Evolutionary conservation across 2,797 vertebrate genomes (phyloP).

Genomic region (Gambelia wislizenii): DNA sequence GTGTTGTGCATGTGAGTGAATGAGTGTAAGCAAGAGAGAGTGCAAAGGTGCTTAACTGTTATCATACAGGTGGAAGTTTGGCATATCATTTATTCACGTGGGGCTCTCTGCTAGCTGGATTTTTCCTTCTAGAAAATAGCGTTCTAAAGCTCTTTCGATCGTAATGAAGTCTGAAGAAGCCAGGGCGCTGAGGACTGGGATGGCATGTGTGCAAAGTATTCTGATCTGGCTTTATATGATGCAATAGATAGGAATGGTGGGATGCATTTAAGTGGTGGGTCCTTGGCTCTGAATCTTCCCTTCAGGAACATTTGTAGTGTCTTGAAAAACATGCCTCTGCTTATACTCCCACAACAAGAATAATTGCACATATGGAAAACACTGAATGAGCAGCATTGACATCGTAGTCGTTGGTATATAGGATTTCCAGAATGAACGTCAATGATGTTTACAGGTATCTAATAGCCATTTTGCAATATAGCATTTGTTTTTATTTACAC

Average conservation of each 20-base stretch:
- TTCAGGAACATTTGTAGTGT: constrained; percentile 25
- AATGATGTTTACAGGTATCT: constrained; percentile 81
- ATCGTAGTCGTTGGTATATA: constrained; percentile 65
- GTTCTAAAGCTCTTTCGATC: constrained; percentile 24
- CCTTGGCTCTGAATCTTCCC: constrained; percentile 34
- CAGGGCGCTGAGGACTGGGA: constrained; percentile 36
- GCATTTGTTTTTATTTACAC: constrained; percentile 71
- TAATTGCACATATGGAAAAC: constrained; percentile 35
- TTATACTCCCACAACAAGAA: constrained; percentile 35
- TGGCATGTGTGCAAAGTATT: not conserved
- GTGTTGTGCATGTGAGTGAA: constrained; percentile 58
- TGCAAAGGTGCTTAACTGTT: constrained; percentile 76
- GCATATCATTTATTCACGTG: constrained; percentile 70
- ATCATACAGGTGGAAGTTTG: constrained; percentile 63
- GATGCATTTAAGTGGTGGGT: constrained; percentile 21
- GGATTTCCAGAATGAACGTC: constrained; percentile 73
- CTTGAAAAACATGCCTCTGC: constrained; percentile 41
- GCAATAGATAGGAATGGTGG: not conserved
- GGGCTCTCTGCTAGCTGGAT: constrained; percentile 61
- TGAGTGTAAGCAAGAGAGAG: constrained; percentile 59
- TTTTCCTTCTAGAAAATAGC: constrained; percentile 47
- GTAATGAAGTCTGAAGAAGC: constrained; percentile 21
- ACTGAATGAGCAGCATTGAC: constrained; percentile 54
- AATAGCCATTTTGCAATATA: constrained; percentile 81
- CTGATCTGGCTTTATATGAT: not conserved